phyloP scores from a whole-genome alignment of 2,797 vertebrate genomes.

The Sphenodon punctatus region DNA sequence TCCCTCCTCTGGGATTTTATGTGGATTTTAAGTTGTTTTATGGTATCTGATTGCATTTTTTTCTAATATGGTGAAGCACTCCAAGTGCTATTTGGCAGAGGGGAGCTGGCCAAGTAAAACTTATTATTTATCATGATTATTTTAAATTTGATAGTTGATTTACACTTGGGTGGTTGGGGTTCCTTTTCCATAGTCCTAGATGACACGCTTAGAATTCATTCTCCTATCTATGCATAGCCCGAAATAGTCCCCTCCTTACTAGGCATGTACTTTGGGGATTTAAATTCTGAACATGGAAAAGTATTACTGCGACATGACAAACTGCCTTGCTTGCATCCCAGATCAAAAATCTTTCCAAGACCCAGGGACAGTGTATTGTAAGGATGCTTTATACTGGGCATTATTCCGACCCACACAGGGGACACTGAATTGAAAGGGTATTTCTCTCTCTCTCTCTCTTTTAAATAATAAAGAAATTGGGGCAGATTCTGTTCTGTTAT shows the following conservation, averaged over 20 bases:
- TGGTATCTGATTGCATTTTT: no score
- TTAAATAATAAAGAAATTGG: background rate
- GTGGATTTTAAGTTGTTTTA: no score
- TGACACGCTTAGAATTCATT: background rate
- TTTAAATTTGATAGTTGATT: background rate
- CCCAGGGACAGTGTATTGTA: background rate
- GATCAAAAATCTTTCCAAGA: background rate
- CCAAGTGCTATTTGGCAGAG: no score
- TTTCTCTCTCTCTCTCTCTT: no score
- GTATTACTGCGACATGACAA: background rate
- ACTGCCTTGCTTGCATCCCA: background rate
- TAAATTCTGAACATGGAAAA: background rate
- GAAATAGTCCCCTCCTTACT: no score
- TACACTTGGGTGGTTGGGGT: background rate
- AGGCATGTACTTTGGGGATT: no score
- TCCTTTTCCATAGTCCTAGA: background rate
- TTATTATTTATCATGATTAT: no score
- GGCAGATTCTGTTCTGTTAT: background rate
- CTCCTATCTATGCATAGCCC: no score
- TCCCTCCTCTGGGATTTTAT: no score
- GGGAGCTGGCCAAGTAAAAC: no score
- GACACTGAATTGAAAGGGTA: background rate
- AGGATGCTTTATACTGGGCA: rapidly evolving
- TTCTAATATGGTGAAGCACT: no score
- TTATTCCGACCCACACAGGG: background rate